phyloP scores from a whole-genome alignment of 2,797 vertebrate species.

The Xyrichtys novacula region DNA sequence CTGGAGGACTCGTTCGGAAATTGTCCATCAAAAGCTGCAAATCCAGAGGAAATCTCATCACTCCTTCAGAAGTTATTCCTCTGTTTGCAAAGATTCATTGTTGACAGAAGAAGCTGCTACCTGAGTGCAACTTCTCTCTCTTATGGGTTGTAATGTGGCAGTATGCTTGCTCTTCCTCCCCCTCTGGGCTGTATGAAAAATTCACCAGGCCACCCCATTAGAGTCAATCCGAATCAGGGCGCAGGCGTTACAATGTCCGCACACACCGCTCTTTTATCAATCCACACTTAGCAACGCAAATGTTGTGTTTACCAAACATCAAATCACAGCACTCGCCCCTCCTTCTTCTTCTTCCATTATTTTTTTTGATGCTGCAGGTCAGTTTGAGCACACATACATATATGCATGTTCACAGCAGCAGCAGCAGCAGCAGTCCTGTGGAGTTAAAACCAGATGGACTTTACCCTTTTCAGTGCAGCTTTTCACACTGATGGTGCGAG shows the following conservation, averaged over 20 bases:
- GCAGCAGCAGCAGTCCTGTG: slow-evolving; percentile 23
- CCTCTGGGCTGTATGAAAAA: slow-evolving; percentile 93
- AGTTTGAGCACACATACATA: slow-evolving; percentile 12
- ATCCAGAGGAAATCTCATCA: neutral
- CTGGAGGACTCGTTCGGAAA: neutral
- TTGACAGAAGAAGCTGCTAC: neutral
- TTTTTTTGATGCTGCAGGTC: slow-evolving; percentile 24
- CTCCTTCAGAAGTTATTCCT: neutral
- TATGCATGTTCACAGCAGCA: slow-evolving; percentile 3
- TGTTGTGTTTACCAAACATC: slow-evolving; percentile 64
- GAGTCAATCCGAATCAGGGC: slow-evolving; percentile 89
- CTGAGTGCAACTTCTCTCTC: slow-evolving; percentile 34
- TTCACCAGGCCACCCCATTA: slow-evolving; percentile 93
- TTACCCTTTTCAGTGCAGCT: slow-evolving; percentile 58
- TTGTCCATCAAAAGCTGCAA: neutral
- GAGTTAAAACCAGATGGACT: slow-evolving; percentile 53
- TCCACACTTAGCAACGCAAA: slow-evolving; percentile 73
- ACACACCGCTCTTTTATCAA: slow-evolving; percentile 56
- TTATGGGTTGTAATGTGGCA: slow-evolving; percentile 82
- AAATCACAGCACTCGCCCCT: slow-evolving; percentile 66
- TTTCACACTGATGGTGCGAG: slow-evolving; percentile 75
- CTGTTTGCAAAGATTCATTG: neutral
- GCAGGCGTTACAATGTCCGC: slow-evolving; percentile 61
- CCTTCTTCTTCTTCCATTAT: neutral
- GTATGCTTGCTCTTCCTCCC: slow-evolving; percentile 80